phyloP scores from a whole-genome alignment of 2,888 invertebrate genomes.

The Limnephilus auricula region DNA sequence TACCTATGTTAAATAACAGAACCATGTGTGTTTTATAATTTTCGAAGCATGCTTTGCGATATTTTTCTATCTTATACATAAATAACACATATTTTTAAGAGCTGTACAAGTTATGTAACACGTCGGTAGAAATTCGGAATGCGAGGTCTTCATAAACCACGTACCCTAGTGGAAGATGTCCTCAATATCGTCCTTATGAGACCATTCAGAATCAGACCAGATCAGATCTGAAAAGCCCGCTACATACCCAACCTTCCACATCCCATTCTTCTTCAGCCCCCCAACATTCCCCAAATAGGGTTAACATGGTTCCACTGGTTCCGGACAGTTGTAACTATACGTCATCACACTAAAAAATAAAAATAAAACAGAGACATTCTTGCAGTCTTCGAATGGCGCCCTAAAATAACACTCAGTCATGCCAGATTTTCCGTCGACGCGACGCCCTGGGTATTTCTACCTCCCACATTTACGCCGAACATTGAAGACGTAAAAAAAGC shows the following conservation, averaged over 20 bases:
- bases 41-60: too few relatives aligned
- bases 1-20: too few relatives aligned
- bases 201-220: too few relatives aligned
- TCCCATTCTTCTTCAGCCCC: background rate
- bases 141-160: too few relatives aligned
- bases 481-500: background rate
- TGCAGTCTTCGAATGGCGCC: background rate
- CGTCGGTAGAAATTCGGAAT: too few relatives aligned
- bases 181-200: background rate
- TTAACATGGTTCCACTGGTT: background rate
- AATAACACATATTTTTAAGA: too few relatives aligned
- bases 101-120: too few relatives aligned
- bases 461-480: background rate
- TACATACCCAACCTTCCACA: too few relatives aligned
- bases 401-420: background rate
- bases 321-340: background rate
- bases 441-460: background rate
- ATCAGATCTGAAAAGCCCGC: too few relatives aligned
- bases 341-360: background rate
- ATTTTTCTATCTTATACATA: too few relatives aligned
- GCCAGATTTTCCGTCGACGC: background rate
- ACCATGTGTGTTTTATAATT: too few relatives aligned
- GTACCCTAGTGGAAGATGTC: background rate
- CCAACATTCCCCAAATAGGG: background rate
- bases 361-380: background rate